phyloP scores from a whole-genome alignment of 2,113 vertebrate species.

The Actinemys pallida region DNA sequence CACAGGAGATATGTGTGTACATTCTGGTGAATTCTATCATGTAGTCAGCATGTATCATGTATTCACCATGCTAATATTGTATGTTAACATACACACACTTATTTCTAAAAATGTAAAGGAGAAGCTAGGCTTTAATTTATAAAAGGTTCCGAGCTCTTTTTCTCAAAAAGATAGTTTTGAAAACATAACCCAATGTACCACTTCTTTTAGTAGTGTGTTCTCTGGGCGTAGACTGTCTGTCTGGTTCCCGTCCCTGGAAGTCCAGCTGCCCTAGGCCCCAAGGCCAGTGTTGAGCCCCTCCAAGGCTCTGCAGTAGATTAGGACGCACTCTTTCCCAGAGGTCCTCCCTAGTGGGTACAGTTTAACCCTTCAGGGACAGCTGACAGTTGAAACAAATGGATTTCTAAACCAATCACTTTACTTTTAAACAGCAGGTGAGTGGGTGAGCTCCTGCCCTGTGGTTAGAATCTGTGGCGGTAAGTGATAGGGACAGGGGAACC shows the following conservation, averaged over 20 bases:
- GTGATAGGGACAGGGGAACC: background rate
- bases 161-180: background rate
- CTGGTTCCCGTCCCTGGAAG: background rate
- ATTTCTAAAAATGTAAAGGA: background rate
- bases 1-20: slow-evolving; percentile 36
- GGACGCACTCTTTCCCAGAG: background rate
- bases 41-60: slow-evolving; percentile 2
- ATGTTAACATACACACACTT: background rate
- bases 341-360: background rate
- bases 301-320: background rate
- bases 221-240: background rate
- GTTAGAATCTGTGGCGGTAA: no score
- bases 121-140: slow-evolving; percentile 11
- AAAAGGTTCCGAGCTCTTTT: background rate
- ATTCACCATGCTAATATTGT: background rate
- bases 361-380: background rate
- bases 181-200: background rate
- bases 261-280: background rate
- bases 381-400: background rate
- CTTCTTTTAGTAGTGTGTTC: background rate
- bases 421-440: no score
- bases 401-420: background rate
- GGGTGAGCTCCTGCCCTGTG: no score
- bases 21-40: slow-evolving; percentile 53
- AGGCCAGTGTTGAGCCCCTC: no score